Evolutionary conservation across 2,797 vertebrate genomes (phyloP).

Genomic region (Pipistrellus pipistrellus): DNA sequence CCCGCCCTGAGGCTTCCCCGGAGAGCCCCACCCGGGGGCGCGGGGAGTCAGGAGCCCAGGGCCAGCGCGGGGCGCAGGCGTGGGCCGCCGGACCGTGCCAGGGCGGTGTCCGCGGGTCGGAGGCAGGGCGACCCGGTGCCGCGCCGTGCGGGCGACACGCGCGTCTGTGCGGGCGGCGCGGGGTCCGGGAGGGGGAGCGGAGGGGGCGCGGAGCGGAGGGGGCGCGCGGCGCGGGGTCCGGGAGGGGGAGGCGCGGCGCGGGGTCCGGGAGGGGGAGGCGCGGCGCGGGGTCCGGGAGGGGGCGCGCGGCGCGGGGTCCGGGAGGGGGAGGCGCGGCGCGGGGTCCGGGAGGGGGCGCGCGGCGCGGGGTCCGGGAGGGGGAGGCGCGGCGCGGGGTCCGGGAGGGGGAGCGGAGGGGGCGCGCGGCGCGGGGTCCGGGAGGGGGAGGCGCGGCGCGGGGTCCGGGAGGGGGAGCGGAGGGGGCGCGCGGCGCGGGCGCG

Average conservation of each 20-base stretch:
- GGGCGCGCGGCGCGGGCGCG: slow-evolving; percentile 82
- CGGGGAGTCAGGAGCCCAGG: background rate
- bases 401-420: slow-evolving; percentile 61
- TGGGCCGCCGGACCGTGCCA: background rate
- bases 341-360: slow-evolving; percentile 82
- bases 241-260: slow-evolving; percentile 68
- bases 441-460: slow-evolving; percentile 76
- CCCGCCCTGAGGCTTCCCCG: slow-evolving; percentile 32
- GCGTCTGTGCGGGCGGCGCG: slow-evolving; percentile 81
- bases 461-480: slow-evolving; percentile 76
- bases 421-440: slow-evolving; percentile 66
- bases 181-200: slow-evolving; percentile 66
- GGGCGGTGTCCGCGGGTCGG: background rate
- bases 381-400: slow-evolving; percentile 81
- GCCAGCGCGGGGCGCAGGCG: background rate
- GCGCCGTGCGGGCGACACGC: slow-evolving; percentile 70
- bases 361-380: slow-evolving; percentile 77
- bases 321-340: slow-evolving; percentile 77
- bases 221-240: slow-evolving; percentile 82
- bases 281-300: slow-evolving; percentile 82
- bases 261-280: slow-evolving; percentile 70
- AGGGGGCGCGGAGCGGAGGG: slow-evolving; percentile 64
- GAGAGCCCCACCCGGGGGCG: background rate
- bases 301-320: slow-evolving; percentile 82
- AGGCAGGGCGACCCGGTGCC: slow-evolving; percentile 40